These are phyloP conservation scores for Halictus rubicundus DNA, from an alignment of 1,140 invertebrate genomes.

Conservation along the genomic window DNA sequence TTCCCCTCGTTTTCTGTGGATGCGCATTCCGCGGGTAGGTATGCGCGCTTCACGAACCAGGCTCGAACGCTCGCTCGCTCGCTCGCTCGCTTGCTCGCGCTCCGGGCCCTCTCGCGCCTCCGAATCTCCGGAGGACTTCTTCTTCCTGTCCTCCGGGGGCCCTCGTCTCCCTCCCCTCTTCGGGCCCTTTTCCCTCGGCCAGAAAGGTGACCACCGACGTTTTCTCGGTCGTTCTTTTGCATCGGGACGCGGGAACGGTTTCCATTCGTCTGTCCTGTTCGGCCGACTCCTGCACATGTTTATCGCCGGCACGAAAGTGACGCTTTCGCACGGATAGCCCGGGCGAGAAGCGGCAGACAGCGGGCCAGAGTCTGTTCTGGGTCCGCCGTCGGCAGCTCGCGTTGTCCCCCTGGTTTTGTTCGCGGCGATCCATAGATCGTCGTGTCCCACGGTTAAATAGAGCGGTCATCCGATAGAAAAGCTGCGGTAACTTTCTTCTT, in stretches of 20 bases:
- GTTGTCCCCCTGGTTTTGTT: not conserved
- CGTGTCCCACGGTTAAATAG: conserved; percentile 24
- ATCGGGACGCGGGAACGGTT: conserved; percentile 50
- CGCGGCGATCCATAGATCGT: not conserved
- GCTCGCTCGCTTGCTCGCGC: conserved; percentile 15
- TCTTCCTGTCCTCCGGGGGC: conserved; percentile 17
- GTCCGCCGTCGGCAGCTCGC: not conserved
- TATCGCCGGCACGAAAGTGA: conserved; percentile 63
- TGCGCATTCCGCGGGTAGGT: conserved; percentile 69
- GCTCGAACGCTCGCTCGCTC: conserved; percentile 5
- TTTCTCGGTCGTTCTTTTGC: conserved; percentile 41
- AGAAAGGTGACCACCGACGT: conserved; percentile 15
- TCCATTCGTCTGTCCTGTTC: conserved; percentile 67
- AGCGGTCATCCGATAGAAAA: conserved; percentile 8
- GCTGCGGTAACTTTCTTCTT: conserved; percentile 7
- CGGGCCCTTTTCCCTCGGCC: conserved; percentile 30
- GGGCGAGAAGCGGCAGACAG: conserved; percentile 16
- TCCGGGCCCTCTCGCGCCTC: conserved; percentile 46
- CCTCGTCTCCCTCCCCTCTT: conserved; percentile 9
- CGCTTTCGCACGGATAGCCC: conserved; percentile 57
- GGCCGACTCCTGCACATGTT: conserved; percentile 56
- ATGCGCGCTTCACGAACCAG: conserved; percentile 59
- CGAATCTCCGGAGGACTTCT: conserved; percentile 36
- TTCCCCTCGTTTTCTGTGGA: conserved; percentile 70
- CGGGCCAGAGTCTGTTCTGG: not conserved